Percentiles rank a stretch among this genome's conserved stretches.
These are phyloP conservation scores for Brachystomella parvula DNA, from an alignment of 1,140 invertebrate species.

Conservation along the genomic window DNA sequence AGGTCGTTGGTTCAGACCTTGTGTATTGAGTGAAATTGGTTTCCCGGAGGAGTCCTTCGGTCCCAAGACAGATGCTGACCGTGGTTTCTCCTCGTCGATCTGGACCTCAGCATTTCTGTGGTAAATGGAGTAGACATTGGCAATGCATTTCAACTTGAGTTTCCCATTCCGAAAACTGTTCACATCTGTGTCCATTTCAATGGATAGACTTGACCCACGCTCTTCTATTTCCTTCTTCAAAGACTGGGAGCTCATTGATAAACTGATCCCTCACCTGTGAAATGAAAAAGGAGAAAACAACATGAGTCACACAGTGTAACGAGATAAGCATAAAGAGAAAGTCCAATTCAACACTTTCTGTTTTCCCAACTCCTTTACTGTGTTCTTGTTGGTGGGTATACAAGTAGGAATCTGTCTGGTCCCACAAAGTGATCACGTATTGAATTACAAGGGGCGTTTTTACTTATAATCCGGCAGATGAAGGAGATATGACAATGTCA, in stretches of 20 bases:
- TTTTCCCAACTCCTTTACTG: not conserved
- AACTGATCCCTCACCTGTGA: slow-evolving; percentile 32
- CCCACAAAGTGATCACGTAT: not conserved
- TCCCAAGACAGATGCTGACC: slow-evolving; percentile 57
- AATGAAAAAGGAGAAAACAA: slow-evolving; percentile 7
- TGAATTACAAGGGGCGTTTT: not conserved
- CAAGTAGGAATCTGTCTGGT: not conserved
- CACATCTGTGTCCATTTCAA: slow-evolving; percentile 49
- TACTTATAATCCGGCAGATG: too few species aligned
- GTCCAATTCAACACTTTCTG: not conserved
- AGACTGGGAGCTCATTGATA: slow-evolving; percentile 30
- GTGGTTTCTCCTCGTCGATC: slow-evolving; percentile 57
- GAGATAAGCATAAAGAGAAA: not conserved
- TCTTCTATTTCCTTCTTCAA: slow-evolving; percentile 25
- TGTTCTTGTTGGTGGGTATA: not conserved
- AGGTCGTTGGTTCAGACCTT: slow-evolving; percentile 11
- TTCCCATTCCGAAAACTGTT: slow-evolving; percentile 52
- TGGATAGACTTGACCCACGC: slow-evolving; percentile 34
- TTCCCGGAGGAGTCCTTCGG: slow-evolving; percentile 50
- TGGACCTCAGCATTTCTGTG: slow-evolving; percentile 47
- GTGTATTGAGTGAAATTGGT: slow-evolving; percentile 27
- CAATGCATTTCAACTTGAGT: slow-evolving; percentile 54
- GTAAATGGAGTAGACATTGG: slow-evolving; percentile 55
- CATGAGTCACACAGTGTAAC: not conserved
- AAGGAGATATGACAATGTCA: too few species aligned